These are phyloP conservation scores for Polia nebulosa DNA, from an alignment of 2,888 invertebrate species.

Conservation along the genomic window DNA sequence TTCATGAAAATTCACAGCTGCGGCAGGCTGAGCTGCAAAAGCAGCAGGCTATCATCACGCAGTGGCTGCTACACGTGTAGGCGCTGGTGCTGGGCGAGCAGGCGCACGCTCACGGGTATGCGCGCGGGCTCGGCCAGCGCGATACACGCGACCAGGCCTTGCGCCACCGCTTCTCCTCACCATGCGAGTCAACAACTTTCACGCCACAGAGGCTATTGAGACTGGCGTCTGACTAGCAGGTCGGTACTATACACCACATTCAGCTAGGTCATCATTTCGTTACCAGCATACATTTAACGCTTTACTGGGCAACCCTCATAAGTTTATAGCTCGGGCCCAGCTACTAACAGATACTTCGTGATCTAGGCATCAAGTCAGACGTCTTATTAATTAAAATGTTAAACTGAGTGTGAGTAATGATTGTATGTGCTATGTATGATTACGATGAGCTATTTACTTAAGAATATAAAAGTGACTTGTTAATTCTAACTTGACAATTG, in stretches of 20 bases:
- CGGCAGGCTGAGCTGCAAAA: constrained; percentile 82
- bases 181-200: constrained; percentile 86
- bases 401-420: too few species aligned
- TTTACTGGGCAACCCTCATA: constrained; percentile 57
- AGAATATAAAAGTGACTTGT: too few species aligned
- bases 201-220: constrained; percentile 96
- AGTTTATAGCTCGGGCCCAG: constrained; percentile 24
- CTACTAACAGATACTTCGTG: background rate
- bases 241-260: constrained; percentile 80
- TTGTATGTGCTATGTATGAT: too few species aligned
- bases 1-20: constrained; percentile 67
- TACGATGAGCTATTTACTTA: too few species aligned
- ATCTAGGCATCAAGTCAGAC: too few species aligned
- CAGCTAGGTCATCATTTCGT: constrained; percentile 62
- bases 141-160: constrained; percentile 67
- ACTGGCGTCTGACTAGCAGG: constrained; percentile 99
- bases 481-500: too few species aligned
- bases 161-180: constrained; percentile 82
- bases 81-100: constrained; percentile 66
- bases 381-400: too few species aligned
- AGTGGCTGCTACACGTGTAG: constrained; percentile 49
- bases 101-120: constrained; percentile 56
- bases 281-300: constrained; percentile 61
- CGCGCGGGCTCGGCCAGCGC: constrained; percentile 64
- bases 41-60: constrained; percentile 71